phyloP scores from a whole-genome alignment of 1,140 invertebrate genomes.

The Listronotus bonariensis region DNA sequence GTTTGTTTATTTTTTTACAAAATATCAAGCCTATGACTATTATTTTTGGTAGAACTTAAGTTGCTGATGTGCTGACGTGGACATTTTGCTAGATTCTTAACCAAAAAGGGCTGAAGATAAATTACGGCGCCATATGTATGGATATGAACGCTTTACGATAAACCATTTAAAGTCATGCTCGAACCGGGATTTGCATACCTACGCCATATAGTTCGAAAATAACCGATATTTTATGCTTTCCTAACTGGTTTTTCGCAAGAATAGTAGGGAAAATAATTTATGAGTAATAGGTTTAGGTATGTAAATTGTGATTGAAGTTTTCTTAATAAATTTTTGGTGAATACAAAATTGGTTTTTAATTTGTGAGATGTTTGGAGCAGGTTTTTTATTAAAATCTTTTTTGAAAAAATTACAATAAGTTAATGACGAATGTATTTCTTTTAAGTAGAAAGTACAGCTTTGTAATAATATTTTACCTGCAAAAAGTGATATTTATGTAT shows the following conservation, averaged over 20 bases:
- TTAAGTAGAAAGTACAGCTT: too few species aligned
- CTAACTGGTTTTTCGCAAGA: background rate
- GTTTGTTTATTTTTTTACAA: background rate
- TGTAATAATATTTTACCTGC: too few species aligned
- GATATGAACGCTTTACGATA: conserved; percentile 30
- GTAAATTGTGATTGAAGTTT: background rate
- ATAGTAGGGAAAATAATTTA: conserved; percentile 1
- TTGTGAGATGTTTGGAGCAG: too few species aligned
- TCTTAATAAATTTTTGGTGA: too few species aligned
- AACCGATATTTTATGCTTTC: conserved; percentile 25
- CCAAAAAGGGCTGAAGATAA: conserved; percentile 29
- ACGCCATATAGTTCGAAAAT: conserved; percentile 27
- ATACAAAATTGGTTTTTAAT: too few species aligned
- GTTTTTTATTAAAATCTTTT: too few species aligned
- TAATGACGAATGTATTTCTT: too few species aligned
- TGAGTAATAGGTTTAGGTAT: background rate
- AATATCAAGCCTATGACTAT: background rate
- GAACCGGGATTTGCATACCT: conserved; percentile 31
- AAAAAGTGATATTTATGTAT: too few species aligned
- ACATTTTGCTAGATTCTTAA: conserved; percentile 34
- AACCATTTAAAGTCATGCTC: conserved; percentile 32
- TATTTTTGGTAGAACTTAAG: background rate
- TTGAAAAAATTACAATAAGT: too few species aligned
- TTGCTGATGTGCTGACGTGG: conserved; percentile 31
- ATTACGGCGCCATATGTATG: conserved; percentile 31